Evolutionary conservation across 2,113 vertebrate species (phyloP), one percentile per base, ranked within the genome.

Genomic region (Dasyurus viverrinus): DNA sequence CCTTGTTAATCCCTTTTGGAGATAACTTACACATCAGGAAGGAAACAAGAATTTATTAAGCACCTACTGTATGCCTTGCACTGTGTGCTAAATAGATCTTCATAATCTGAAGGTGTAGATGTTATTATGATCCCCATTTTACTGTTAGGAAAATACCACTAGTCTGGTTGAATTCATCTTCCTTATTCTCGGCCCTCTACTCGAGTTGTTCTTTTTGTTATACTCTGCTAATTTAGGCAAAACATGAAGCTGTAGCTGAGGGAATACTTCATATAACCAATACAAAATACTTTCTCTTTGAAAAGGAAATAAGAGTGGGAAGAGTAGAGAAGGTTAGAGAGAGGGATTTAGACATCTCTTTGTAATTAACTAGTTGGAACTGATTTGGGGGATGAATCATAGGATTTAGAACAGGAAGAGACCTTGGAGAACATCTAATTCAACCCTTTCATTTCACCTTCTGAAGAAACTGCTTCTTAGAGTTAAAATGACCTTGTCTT

Each of bases 261-360:
- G 12, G 60, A 76, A 2, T 16, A 36, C 36, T 16, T 42, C 2
- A 92, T 54, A 19, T 93, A 95, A 92, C 53, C 42, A 91, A 24
- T 93, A 94, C 92, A 91, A 95, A 95, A 91, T 55, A 26, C 11
- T 90, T 90, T 94, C 27, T 93, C 91, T 94, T 42, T 94, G n/a
- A 25, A 89, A 42, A 89, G 91, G 57, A 89, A 9, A 5, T n/a
- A 95, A 46, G 54, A 12, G 76, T 84, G 9, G 10, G 36, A 76
- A 91, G 92, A 84, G 36, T n/a, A 84, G 8, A 84, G 68, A 23
- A 84, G 68, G n/a, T 42, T 84, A n/a, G 60, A 76, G 53, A 53
- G 19, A 93, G 14, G 54, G 23, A 93, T 90, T 92, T 90, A 76
- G 94, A 54, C 2, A 42, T 50, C 19, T 84, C 19, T 84, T 84